Evolutionary conservation across 2,888 invertebrate genomes (phyloP).

Genomic region (Lasiommata megera): DNA sequence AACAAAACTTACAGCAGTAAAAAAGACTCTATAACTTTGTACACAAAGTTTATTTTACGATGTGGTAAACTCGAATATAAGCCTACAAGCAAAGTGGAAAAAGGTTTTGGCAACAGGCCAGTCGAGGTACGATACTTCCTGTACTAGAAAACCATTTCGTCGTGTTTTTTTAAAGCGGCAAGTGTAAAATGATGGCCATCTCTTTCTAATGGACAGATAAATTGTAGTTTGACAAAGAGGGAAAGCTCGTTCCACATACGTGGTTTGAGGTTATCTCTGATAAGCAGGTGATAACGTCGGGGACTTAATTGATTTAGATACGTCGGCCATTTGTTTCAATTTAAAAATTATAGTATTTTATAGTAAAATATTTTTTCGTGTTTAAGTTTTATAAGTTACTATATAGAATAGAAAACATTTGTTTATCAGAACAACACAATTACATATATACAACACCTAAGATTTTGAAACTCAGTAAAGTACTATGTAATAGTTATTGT

Average conservation of each 20-base stretch:
- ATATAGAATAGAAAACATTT: no score
- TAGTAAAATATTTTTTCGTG: no score
- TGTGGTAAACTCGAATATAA: conserved; percentile 16
- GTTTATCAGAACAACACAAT: no score
- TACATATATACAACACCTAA: no score
- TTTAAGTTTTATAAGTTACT: no score
- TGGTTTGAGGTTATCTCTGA: conserved; percentile 8
- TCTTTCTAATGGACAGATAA: conserved; percentile 16
- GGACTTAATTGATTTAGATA: conserved; percentile 5
- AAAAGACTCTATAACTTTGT: neutral
- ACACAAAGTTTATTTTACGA: conserved; percentile 13
- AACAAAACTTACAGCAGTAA: neutral
- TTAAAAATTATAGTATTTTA: no score
- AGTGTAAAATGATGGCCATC: conserved; percentile 16
- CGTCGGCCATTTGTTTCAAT: neutral
- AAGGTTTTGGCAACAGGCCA: conserved; percentile 37
- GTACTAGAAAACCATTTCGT: conserved; percentile 35
- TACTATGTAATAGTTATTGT: no score
- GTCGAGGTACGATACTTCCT: conserved; percentile 36
- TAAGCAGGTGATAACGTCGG: conserved; percentile 6
- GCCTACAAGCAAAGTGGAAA: conserved; percentile 29
- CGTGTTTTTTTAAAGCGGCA: conserved; percentile 21
- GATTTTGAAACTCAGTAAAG: no score
- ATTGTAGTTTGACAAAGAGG: neutral
- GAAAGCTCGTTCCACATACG: neutral